Evolutionary conservation across 2,797 vertebrate species (phyloP).

Genomic region (Nasua narica): DNA sequence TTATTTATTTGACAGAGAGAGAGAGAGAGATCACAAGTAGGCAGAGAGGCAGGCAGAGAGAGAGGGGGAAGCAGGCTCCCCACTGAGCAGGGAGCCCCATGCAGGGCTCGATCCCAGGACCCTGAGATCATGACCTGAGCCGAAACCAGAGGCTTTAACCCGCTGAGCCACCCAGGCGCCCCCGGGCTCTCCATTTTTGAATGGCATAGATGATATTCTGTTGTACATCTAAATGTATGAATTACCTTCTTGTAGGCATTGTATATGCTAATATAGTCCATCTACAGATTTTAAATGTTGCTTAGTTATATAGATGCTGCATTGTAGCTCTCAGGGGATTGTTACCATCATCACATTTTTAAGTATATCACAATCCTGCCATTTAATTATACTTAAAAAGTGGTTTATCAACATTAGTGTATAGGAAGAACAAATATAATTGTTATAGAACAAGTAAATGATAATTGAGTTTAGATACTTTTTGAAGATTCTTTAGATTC

Average conservation of each 20-base stretch:
- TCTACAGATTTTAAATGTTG: conserved; percentile 24
- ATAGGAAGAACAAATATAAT: conserved; percentile 3
- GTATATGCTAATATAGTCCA: background rate
- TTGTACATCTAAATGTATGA: background rate
- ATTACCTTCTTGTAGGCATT: background rate
- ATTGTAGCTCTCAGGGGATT: background rate
- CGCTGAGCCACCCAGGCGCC: too few relatives aligned
- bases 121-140: too few relatives aligned
- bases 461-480: conserved; percentile 67
- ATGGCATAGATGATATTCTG: background rate
- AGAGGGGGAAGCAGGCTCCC: too few relatives aligned
- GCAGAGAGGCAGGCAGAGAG: too few relatives aligned
- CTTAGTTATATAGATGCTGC: background rate
- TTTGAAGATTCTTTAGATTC: conserved; percentile 68
- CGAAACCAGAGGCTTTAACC: too few relatives aligned
- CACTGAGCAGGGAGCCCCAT: too few relatives aligned
- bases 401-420: background rate
- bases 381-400: conserved; percentile 2
- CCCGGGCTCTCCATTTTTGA: background rate
- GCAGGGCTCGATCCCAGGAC: too few relatives aligned
- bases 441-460: conserved; percentile 43
- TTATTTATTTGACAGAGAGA: too few relatives aligned
- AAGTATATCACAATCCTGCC: background rate
- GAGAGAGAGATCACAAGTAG: too few relatives aligned
- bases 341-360: background rate